Evolutionary conservation across 92 coral and sea anemone species (phyloP), one percentile per base, ranked within the genome.

Genomic region (Montipora capitata): DNA sequence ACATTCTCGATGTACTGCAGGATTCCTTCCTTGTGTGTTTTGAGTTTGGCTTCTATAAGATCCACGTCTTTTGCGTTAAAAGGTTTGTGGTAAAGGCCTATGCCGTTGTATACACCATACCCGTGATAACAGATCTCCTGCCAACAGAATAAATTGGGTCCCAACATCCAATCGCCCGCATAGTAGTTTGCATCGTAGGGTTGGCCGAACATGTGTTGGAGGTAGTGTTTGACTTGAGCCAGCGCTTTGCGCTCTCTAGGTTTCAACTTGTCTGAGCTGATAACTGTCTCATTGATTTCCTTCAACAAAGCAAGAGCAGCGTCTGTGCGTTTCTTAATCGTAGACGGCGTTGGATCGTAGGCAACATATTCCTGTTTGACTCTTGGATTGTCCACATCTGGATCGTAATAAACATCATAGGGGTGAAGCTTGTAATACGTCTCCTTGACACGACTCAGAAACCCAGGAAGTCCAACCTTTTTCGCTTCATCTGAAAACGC

Each of bases 121-220:
- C 92, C 94, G 3, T 93, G 79, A 48, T 78, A 56, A 68, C 99
- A 97, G 16, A 97, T 88, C 9, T 79, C 87, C 16, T 96, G 91
- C 92, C 91, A 90, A 81, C 99, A 97, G 75, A 95, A 95, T 69
- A 78, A 71, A 94, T 96, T 91, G 12, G 99, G 99, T 5, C 99
- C 99, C 92, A 97, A 58, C 98, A 97, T 92, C 98, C 98, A 97
- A n/a, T 95, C 98, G 0, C 95, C 99, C 2, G 96, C 89, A 66
- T 97, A 97, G 76, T 91, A 97, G 59, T 95, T 94, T 48, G 87
- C 93, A 41, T 96, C 98, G 76, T 95, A 97, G 0, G 95, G 95
- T 68, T 84, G 92, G 0, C 98, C 99, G 67, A 97, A 97, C 0
- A 89, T 78, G 43, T 95, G 98, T 77, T 91, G 82, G 10, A 97